Base-by-base conservation (phyloP, 2,888 invertebrate genomes). In the Hermaeophaga mercurialis region DNA sequence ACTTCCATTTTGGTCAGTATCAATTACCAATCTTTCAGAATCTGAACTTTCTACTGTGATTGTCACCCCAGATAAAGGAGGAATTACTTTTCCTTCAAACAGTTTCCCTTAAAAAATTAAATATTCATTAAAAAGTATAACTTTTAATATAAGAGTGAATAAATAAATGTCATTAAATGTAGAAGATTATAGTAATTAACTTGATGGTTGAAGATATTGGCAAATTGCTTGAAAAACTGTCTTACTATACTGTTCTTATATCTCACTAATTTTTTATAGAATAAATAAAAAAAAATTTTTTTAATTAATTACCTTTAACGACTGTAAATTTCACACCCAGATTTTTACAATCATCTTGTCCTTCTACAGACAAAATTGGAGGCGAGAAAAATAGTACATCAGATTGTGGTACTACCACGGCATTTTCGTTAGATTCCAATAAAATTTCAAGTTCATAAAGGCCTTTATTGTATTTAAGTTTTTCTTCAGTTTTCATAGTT, bases 361-460 rank as follows among this genome's bases (percentile, higher is more conserved):
- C 86, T 1, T 84, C 81, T 28, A 89, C 76, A 49, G 83, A 81
- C 48, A 84, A 78, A 19, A 82, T 79, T 1, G 80, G 78, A 1
- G 88, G 87, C 56, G 81, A 81, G 74, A 94, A 91, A 61, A 94
- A 81, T 63, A 93, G 82, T 47, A 84, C 78, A 48, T 85, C 82
- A 0, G 93, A 92, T 52, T 83, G 77, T 0, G 91, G 91, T 0
- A 82, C 81, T 31, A 95, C 81, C 6, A 80, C 79, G 1, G 83
- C 77, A 39, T 78, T 79, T 66, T 85, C 84, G 17, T 82, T 82
- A 69, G 84, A 79, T 73, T 78, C 65, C 38, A 78, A 65, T 50
- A 65, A 65, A 50, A 82, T 75, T 18, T 78, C 73, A 54, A 81
- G 74, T 43, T 73, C 71, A 55, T 81, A 81, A 46, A 70, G 70